Evolutionary conservation across 2,113 vertebrate genomes (phyloP).

Genomic region (Cyanoderma ruficeps): DNA sequence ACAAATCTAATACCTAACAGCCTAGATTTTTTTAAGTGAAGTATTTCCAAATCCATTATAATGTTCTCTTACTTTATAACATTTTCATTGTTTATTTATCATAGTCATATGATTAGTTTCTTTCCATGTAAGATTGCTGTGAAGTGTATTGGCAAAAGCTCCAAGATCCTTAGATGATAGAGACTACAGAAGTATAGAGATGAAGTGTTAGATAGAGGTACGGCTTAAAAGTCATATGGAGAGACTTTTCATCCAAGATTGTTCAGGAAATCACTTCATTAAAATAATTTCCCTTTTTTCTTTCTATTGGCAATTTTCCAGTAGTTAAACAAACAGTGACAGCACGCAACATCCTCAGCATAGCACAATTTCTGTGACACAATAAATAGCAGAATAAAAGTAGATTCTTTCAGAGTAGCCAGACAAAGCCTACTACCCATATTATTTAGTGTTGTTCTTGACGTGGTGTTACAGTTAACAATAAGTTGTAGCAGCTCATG

Average conservation of each 20-base stretch:
- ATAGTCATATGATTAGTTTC: not conserved
- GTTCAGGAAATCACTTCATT: constrained; percentile 4
- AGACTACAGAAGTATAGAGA: not conserved
- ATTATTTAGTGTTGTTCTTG: not conserved
- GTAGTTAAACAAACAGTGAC: constrained; percentile 12
- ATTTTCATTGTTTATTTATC: not conserved
- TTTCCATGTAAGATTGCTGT: not conserved
- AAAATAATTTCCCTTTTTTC: constrained; percentile 27
- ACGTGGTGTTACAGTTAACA: not conserved
- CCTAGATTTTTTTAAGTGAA: not conserved
- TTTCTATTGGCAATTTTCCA: constrained; percentile 8
- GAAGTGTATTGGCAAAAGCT: not conserved
- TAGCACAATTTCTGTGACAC: not conserved
- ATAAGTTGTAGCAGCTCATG: not conserved
- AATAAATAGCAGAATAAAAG: not conserved
- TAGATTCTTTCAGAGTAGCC: not conserved
- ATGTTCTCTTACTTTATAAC: not conserved
- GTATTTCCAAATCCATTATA: not conserved
- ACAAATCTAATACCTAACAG: not conserved
- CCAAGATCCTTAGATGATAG: not conserved
- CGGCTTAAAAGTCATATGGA: not conserved
- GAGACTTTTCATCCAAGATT: not conserved
- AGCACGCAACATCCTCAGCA: not conserved
- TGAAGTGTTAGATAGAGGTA: not conserved
- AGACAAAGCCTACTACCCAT: not conserved